Base-by-base conservation (phyloP, 37 sponge, comb jelly and placozoan genomes). In the Theonella swinhoei region DNA sequence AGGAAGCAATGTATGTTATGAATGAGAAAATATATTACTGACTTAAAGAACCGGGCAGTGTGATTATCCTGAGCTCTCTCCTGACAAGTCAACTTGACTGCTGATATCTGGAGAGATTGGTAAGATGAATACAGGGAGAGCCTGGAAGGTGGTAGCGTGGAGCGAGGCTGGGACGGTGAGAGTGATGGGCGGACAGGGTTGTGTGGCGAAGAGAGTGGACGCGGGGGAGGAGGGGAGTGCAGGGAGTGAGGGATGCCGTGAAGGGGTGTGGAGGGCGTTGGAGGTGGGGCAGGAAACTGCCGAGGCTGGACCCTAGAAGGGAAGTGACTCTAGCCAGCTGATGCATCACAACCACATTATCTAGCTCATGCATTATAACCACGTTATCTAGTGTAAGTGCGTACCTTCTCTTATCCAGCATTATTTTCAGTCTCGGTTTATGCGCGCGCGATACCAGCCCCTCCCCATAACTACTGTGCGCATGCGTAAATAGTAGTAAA, bases 11-110 rank as follows among this genome's bases (percentile, higher is more conserved):
- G 54, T 47, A 14, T n/a, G n/a, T n/a, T n/a, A 14, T 17, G 54
- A 47, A 14, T 47, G 54, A 47, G 54, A 47, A 47, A 14, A 47
- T 47, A 47, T 14, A 47, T 14, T 47, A 47, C 54, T 47, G 54
- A 47, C 54, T 47, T 14, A 0, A 34, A 26, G 59, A 88, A 78
- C 11, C 77, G 70, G 23, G 77, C 58, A 0, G 83, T 88, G 59
- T 82, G 83, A 34, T 88, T 88, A 0, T 71, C 78, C 23, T 7
- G 30, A 0, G 83, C 20, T 1, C 66, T 32, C 30, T 88, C 73
- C 30, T 68, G 39, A 29, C 64, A 64, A 3, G 64, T 29, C 58
- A 88, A 77, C 37, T 71, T 40, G 40, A 76, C 77, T 23, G 69
- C 54, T 9, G 64, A 4, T 38, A 88, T 83, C 29, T 72, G 71